A percentile compares a stretch with the other conserved stretches of the same genome.
Evolutionary conservation across 2,113 vertebrate genomes (phyloP).

Genomic region (Xiphophorus hellerii): DNA sequence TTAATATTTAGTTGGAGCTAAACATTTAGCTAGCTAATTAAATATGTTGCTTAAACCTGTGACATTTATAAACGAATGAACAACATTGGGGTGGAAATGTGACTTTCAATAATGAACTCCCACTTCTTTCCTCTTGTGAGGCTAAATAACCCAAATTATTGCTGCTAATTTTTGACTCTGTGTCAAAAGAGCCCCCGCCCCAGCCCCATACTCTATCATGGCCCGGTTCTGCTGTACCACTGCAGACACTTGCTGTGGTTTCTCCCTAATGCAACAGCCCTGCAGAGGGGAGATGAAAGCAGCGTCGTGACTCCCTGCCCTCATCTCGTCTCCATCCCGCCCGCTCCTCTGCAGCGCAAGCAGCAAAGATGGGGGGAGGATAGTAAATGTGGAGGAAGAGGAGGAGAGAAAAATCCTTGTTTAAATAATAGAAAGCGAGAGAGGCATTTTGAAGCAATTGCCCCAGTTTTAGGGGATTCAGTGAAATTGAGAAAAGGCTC

Average conservation of each 20-base stretch:
- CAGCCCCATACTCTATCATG: not conserved
- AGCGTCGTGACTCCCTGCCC: constrained; percentile 7
- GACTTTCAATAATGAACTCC: too few species aligned
- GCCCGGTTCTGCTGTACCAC: constrained; percentile 28
- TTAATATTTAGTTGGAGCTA: too few species aligned
- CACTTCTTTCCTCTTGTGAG: too few species aligned
- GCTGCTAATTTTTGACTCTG: too few species aligned
- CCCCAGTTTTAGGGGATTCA: constrained; percentile 57
- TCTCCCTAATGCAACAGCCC: constrained; percentile 29
- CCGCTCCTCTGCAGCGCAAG: constrained; percentile 20
- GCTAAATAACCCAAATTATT: too few species aligned
- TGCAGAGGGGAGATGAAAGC: constrained; percentile 57
- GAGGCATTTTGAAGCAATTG: constrained; percentile 38
- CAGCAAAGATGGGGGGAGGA: constrained; percentile 9
- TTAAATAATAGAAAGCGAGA: constrained; percentile 52
- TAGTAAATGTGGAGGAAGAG: not conserved
- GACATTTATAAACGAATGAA: too few species aligned
- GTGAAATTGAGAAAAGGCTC: constrained; percentile 42
- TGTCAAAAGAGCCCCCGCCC: too few species aligned
- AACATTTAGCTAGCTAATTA: too few species aligned
- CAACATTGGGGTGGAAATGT: too few species aligned
- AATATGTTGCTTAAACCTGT: too few species aligned
- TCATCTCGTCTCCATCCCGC: constrained; percentile 44
- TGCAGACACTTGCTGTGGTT: constrained; percentile 16
- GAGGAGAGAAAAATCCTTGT: constrained; percentile 37